Percentiles rank a stretch among this genome's conserved stretches.
These are phyloP conservation scores for Pteropus rufus DNA, from an alignment of 2,797 vertebrate genomes.

Conservation along the genomic window DNA sequence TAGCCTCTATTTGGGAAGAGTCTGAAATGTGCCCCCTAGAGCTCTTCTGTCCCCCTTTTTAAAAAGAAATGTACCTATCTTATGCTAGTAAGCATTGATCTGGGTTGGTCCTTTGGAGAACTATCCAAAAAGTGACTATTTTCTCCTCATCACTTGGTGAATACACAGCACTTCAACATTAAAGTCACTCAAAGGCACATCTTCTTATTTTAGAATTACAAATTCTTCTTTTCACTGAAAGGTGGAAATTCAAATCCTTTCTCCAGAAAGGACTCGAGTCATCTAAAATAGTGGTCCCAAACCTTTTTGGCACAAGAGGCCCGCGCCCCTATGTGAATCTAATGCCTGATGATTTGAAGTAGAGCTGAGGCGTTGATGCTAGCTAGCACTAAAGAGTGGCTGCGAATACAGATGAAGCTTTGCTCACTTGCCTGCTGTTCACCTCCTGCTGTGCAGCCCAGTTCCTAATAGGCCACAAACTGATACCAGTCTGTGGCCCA, in stretches of 20 bases:
- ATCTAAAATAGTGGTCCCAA: not conserved
- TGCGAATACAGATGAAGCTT: too few species aligned
- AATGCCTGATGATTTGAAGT: too few species aligned
- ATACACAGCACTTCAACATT: not conserved
- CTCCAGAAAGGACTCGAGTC: not conserved
- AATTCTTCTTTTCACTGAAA: not conserved
- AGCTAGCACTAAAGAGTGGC: too few species aligned
- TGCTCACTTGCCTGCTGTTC: too few species aligned
- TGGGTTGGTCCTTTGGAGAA: not conserved
- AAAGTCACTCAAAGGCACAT: not conserved
- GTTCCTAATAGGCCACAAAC: too few species aligned
- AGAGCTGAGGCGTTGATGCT: too few species aligned
- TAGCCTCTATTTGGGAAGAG: not conserved
- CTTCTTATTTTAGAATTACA: not conserved
- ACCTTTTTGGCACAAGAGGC: too few species aligned
- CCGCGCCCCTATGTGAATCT: too few species aligned
- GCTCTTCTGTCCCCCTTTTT: not conserved
- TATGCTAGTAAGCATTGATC: not conserved
- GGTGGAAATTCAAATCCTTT: not conserved
- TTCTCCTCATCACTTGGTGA: not conserved
- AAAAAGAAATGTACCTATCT: not conserved
- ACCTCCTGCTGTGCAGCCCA: too few species aligned
- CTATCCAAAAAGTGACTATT: not conserved
- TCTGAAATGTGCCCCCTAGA: not conserved
- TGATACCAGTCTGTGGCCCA: too few species aligned